Evolutionary conservation across 2,797 vertebrate species (phyloP).

Genomic region (Notoglanidium macrostoma): DNA sequence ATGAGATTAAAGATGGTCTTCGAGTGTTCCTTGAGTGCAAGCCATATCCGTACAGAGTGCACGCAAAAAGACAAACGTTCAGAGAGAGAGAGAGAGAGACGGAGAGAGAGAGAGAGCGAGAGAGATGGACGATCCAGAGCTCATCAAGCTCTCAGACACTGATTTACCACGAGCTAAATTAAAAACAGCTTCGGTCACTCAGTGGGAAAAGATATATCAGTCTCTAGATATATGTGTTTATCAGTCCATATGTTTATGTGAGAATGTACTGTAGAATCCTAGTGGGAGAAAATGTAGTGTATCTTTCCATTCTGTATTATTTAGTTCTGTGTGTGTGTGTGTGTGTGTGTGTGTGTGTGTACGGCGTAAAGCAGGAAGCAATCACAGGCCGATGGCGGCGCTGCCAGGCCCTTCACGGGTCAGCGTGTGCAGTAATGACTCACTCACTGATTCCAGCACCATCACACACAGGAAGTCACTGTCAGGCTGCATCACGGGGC

Average conservation of each 20-base stretch:
- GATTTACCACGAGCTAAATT: conserved; percentile 43
- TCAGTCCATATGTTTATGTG: not conserved
- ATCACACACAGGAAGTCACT: conserved; percentile 64
- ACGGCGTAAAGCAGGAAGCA: conserved; percentile 62
- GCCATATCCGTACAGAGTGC: no score
- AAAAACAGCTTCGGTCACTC: conserved; percentile 34
- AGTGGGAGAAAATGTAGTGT: not conserved
- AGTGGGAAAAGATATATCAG: not conserved
- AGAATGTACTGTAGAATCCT: not conserved
- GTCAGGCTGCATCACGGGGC: conserved; percentile 63
- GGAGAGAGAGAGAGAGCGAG: not conserved
- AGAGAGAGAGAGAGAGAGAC: not conserved
- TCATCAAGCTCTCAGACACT: conserved; percentile 30
- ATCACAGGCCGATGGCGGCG: conserved; percentile 61
- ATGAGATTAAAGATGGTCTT: conserved; percentile 74
- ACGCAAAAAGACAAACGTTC: not conserved
- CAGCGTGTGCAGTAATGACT: conserved; percentile 64
- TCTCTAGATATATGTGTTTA: conserved; percentile 18
- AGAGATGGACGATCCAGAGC: conserved; percentile 4
- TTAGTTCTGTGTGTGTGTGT: conserved; percentile 22
- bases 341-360: conserved; percentile 37
- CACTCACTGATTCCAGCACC: conserved; percentile 60
- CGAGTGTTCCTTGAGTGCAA: conserved; percentile 90
- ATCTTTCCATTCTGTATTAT: conserved; percentile 3
- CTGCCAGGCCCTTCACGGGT: conserved; percentile 63